These are phyloP conservation scores for Cecidostiba fungosa DNA, from an alignment of 2,888 invertebrate genomes.

Conservation along the genomic window DNA sequence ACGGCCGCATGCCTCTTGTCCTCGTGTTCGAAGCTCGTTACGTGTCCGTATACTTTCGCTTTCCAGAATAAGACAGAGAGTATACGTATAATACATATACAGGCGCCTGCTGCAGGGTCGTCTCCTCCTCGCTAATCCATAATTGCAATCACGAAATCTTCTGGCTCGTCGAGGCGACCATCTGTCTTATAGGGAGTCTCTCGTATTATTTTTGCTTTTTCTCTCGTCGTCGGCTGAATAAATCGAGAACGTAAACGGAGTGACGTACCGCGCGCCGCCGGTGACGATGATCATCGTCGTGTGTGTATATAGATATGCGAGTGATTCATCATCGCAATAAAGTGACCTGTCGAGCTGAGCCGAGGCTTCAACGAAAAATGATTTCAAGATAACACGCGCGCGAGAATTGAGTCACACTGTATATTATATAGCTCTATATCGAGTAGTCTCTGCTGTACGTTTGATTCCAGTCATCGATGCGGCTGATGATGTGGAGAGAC, in stretches of 20 bases:
- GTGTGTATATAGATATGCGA: not conserved
- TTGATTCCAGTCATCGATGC: conserved; percentile 12
- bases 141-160: conserved; percentile 55
- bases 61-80: conserved; percentile 23
- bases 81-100: not conserved
- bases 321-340: conserved; percentile 51
- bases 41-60: conserved; percentile 68
- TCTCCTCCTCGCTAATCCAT: conserved; percentile 32
- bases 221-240: not conserved
- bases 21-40: conserved; percentile 69
- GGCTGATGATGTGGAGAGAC: not conserved
- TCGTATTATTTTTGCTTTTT: conserved; percentile 1
- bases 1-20: conserved; percentile 13
- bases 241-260: not conserved
- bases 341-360: conserved; percentile 39
- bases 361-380: conserved; percentile 50
- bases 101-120: conserved; percentile 9
- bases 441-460: not conserved
- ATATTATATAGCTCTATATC: not conserved
- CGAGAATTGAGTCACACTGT: conserved; percentile 51
- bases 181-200: conserved; percentile 17
- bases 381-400: conserved; percentile 52
- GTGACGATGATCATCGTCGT: not conserved
- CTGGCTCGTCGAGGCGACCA: not conserved
- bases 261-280: not conserved